phyloP scores from a whole-genome alignment of 92 coral and sea anemone species.

The Siderastrea siderea region DNA sequence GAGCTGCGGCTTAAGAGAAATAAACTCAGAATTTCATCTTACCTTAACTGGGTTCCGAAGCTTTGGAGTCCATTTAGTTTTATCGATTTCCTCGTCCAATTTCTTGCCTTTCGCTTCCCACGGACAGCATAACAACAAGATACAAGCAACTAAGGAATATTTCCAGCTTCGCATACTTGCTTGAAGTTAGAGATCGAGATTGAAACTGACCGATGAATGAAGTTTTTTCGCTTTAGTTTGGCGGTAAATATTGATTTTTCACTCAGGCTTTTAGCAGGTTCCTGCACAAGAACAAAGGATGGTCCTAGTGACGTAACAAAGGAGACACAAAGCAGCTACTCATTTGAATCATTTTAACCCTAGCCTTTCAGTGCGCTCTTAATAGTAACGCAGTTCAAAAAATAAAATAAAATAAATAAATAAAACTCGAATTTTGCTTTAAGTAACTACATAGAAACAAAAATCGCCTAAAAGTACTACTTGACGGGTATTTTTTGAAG shows the following conservation, averaged over 20 bases:
- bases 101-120: neutral
- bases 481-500: neutral
- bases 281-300: conserved; percentile 48
- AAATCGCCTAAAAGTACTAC: too few species aligned
- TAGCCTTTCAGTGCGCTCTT: too few species aligned
- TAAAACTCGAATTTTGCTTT: too few species aligned
- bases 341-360: too few species aligned
- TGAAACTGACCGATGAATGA: neutral
- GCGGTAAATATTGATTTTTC: neutral
- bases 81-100: conserved; percentile 10
- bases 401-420: too few species aligned
- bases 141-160: conserved; percentile 4
- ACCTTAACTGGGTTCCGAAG: conserved; percentile 41
- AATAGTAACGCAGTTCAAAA: neutral
- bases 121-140: conserved; percentile 13
- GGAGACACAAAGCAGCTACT: neutral
- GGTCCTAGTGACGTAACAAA: conserved; percentile 18
- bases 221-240: neutral
- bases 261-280: conserved; percentile 10
- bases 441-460: too few species aligned
- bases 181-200: neutral
- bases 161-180: conserved; percentile 14
- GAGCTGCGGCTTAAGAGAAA: neutral
- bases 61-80: conserved; percentile 33
- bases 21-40: neutral